These are phyloP conservation scores for Pilophorus perplexus DNA, from an alignment of 2,888 invertebrate genomes.

Conservation along the genomic window DNA sequence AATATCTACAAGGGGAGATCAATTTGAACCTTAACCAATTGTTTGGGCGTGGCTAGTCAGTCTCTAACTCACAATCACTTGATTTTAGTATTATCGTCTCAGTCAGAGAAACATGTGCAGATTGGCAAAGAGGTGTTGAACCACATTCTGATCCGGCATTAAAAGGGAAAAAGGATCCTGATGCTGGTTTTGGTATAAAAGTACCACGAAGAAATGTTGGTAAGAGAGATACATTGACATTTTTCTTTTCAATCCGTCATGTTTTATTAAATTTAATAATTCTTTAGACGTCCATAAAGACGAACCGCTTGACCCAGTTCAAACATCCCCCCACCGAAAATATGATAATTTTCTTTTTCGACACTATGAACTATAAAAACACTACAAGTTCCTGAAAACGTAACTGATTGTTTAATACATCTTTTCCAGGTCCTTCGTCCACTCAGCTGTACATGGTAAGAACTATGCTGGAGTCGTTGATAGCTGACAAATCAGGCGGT, in stretches of 20 bases:
- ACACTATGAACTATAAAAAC: too few species aligned
- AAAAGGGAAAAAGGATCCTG: constrained; percentile 90
- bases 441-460: constrained; percentile 98
- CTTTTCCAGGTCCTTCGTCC: constrained; percentile 71
- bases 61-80: background rate
- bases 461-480: constrained; percentile 95
- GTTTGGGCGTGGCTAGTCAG: too few species aligned
- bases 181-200: constrained; percentile 86
- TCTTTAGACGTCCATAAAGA: too few species aligned
- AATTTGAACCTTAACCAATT: too few species aligned
- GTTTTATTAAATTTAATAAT: too few species aligned
- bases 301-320: too few species aligned
- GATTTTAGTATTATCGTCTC: constrained; percentile 93
- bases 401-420: background rate
- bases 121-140: constrained; percentile 90
- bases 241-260: too few species aligned
- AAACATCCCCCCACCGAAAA: too few species aligned
- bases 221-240: constrained; percentile 53
- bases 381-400: too few species aligned
- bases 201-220: constrained; percentile 91
- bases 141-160: constrained; percentile 88
- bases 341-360: too few species aligned
- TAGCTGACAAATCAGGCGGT: constrained; percentile 96
- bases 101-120: constrained; percentile 94
- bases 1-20: too few species aligned